Evolutionary conservation across 2,113 vertebrate genomes (phyloP).

Genomic region (Hyperopisus bebe): DNA sequence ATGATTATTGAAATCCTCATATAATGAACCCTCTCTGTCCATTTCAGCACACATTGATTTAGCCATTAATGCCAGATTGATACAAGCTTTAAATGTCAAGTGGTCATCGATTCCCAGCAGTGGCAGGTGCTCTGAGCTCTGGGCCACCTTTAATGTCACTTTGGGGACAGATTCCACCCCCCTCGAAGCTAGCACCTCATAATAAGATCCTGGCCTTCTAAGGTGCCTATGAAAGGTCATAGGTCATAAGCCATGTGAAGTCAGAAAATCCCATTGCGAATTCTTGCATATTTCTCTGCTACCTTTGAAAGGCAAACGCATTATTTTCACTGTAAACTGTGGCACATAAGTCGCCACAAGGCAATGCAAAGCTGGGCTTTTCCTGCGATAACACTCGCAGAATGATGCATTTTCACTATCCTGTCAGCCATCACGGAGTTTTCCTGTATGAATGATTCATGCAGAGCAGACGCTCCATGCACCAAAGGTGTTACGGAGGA

Average conservation of each 20-base stretch:
- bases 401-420: background rate
- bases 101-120: constrained; percentile 46
- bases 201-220: background rate
- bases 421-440: background rate
- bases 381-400: background rate
- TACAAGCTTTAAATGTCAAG: constrained; percentile 62
- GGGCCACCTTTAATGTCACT: background rate
- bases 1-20: constrained; percentile 57
- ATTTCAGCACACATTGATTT: constrained; percentile 58
- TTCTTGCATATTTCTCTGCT: background rate
- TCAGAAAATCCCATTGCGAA: background rate
- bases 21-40: constrained; percentile 52
- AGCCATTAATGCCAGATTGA: constrained; percentile 58
- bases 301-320: background rate
- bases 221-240: background rate
- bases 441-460: background rate
- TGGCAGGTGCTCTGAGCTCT: background rate
- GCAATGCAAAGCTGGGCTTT: background rate
- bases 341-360: background rate
- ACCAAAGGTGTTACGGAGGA: background rate
- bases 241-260: background rate
- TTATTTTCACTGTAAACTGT: background rate
- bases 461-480: background rate
- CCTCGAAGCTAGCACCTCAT: background rate
- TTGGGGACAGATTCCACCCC: background rate